Evolutionary conservation across 2,797 vertebrate genomes (phyloP), one percentile per base, ranked within the genome.

Genomic region (Gymnopithys bicolor): DNA sequence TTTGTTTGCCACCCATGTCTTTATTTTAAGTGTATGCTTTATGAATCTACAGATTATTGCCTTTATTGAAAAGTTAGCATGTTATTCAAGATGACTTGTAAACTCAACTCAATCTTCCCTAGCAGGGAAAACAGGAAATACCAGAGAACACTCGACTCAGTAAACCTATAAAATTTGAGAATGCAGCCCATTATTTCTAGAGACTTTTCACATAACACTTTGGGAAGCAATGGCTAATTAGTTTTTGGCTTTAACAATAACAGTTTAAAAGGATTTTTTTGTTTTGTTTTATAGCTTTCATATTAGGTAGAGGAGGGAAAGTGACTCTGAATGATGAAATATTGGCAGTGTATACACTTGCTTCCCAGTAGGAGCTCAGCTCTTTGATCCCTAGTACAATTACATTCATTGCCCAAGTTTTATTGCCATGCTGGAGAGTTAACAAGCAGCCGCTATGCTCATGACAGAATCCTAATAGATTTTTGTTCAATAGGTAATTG

Each of bases 191-290:
- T 99, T 99, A 99, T 98, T 98, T 97, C 97, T 98, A 98, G 98
- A 98, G 98, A 98, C 98, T 98, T 98, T 98, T 98, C 98, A 97
- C 98, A 98, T 99, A 99, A 99, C 98, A 98, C 98, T 98, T 98
- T 98, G 98, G 98, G 98, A 99, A 99, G 98, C 98, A 99, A 98
- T 97, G 97, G 97, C 98, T 99, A 99, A 99, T 99, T 99, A 98
- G 98, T 98, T 99, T 99, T 99, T 97, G 97, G 98, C 98, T 98
- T 99, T 98, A 98, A 98, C 97, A 98, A 98, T 98, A 99, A 98
- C 98, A 98, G 97, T 98, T 98, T 96, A 97, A 97, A 95, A 97
- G 96, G 73, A 89, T 97, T 97, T 98, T 41, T 98, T 97, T 98
- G 91, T 97, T 97, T 63, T 92, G 76, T 84, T 96, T 99, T 98